phyloP scores from a whole-genome alignment of 2,797 vertebrate genomes.

The Peromyscus attwateri region DNA sequence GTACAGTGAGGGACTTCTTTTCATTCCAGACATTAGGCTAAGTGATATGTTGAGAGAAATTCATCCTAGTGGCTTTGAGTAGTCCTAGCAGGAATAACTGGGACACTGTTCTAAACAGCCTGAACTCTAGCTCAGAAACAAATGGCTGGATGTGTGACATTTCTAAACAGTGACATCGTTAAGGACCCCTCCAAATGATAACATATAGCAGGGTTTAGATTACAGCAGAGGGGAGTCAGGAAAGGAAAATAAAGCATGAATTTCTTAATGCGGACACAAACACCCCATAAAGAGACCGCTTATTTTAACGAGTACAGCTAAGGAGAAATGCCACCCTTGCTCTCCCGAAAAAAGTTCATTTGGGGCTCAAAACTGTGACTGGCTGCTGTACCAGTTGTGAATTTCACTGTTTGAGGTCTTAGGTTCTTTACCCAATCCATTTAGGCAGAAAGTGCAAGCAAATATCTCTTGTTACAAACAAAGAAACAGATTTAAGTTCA shows the following conservation, averaged over 20 bases:
- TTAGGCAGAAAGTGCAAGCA: constrained; percentile 77
- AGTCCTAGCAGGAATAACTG: constrained; percentile 75
- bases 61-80: constrained; percentile 71
- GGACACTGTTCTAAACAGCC: constrained; percentile 58
- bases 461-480: constrained; percentile 85
- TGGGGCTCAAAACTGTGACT: neutral
- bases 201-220: constrained; percentile 54
- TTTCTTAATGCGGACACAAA: constrained; percentile 30
- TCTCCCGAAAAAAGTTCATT: neutral
- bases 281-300: neutral
- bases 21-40: constrained; percentile 44
- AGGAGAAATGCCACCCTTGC: neutral
- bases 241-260: neutral
- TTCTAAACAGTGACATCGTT: constrained; percentile 73
- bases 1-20: constrained; percentile 69
- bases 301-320: constrained; percentile 41
- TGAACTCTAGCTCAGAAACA: constrained; percentile 12
- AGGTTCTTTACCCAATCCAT: constrained; percentile 67
- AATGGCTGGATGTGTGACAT: constrained; percentile 61
- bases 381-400: neutral
- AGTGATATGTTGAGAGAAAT: constrained; percentile 75
- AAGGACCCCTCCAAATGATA: neutral
- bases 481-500: constrained; percentile 87
- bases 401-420: constrained; percentile 43
- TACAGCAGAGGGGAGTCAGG: neutral